Evolutionary conservation across 2,888 invertebrate genomes (phyloP).

Genomic region (Polymixis lichenea): DNA sequence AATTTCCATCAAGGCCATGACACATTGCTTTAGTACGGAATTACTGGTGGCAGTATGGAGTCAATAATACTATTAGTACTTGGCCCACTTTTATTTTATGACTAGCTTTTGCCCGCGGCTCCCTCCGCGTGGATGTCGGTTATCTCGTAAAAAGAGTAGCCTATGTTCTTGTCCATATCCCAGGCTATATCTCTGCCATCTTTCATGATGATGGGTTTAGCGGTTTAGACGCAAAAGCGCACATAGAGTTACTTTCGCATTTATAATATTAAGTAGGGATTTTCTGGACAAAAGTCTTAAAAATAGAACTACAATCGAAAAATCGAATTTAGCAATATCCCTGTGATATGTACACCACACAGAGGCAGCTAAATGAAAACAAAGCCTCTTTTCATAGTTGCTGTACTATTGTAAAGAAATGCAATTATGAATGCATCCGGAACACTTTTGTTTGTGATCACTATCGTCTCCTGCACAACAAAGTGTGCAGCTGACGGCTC

Average conservation of each 20-base stretch:
- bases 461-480: constrained; percentile 43
- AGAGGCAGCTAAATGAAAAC: constrained; percentile 16
- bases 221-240: too few relatives aligned
- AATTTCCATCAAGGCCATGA: constrained; percentile 22
- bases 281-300: too few relatives aligned
- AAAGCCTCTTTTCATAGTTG: neutral
- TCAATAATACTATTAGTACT: constrained; percentile 1
- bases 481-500: constrained; percentile 35
- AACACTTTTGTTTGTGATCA: constrained; percentile 47
- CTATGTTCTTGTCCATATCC: too few relatives aligned
- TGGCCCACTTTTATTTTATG: neutral
- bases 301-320: constrained; percentile 9
- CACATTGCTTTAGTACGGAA: constrained; percentile 11
- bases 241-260: too few relatives aligned
- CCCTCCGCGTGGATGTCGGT: too few relatives aligned
- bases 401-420: constrained; percentile 42
- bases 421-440: constrained; percentile 47
- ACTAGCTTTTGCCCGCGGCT: too few relatives aligned
- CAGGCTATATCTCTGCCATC: too few relatives aligned
- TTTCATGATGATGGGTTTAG: too few relatives aligned
- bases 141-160: too few relatives aligned
- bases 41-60: neutral
- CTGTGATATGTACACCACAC: neutral
- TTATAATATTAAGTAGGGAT: neutral
- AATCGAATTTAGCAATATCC: constrained; percentile 7